Evolutionary conservation across 2,113 vertebrate genomes (phyloP).

Genomic region (Microcebus lehilahytsara): DNA sequence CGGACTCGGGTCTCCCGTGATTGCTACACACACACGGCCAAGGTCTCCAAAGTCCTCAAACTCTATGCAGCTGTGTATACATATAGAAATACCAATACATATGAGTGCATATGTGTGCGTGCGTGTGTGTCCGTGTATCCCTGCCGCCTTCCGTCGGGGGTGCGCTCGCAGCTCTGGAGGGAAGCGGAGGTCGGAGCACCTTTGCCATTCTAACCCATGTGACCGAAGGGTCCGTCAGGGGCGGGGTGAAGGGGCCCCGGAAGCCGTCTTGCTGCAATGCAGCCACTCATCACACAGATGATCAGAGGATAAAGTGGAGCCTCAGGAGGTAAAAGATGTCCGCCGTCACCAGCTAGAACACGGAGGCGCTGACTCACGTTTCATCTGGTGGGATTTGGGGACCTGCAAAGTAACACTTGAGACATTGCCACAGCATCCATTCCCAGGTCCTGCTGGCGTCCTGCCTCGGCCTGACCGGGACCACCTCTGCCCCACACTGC

Average conservation of each 20-base stretch:
- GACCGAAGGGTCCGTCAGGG: not conserved
- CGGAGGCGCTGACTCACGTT: not conserved
- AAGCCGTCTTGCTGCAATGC: not conserved
- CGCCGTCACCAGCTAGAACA: not conserved
- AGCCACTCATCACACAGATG: not conserved
- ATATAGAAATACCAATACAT: not conserved
- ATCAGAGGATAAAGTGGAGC: not conserved
- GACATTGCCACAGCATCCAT: not conserved
- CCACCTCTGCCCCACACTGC: not conserved
- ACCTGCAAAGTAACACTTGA: not conserved
- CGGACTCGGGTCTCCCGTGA: not conserved
- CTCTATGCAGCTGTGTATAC: not conserved
- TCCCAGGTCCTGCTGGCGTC: not conserved
- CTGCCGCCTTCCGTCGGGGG: not conserved
- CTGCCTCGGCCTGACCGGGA: not conserved
- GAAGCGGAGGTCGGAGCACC: not conserved
- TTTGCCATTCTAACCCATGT: not conserved
- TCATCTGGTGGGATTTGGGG: not conserved
- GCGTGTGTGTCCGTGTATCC: not conserved
- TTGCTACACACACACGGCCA: not conserved
- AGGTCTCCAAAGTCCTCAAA: too few species aligned
- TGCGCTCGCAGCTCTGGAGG: not conserved
- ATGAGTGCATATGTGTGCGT: too few species aligned
- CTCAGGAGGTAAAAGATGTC: not conserved
- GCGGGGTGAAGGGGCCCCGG: not conserved